Percentiles rank a stretch among this genome's conserved stretches.
These are phyloP conservation scores for Nymphicus hollandicus DNA, from an alignment of 2,113 vertebrate species.

Conservation along the genomic window DNA sequence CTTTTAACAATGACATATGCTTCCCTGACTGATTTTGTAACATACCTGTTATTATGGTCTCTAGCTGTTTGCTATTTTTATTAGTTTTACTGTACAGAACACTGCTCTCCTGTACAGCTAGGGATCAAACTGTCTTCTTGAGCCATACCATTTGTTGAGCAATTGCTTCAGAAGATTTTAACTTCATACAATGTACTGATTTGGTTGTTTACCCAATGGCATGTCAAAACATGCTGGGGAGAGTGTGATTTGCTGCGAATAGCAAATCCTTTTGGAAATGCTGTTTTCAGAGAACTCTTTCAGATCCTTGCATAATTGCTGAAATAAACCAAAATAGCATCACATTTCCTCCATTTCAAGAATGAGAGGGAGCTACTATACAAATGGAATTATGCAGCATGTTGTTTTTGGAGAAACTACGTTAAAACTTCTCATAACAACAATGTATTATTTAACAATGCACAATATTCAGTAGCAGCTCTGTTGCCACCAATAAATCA, in stretches of 20 bases:
- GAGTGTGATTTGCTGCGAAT: neutral
- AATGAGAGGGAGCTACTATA: neutral
- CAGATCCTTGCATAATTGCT: neutral
- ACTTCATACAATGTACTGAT: neutral
- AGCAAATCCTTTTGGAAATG: neutral
- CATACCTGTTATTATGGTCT: neutral
- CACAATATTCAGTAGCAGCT: neutral
- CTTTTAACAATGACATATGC: neutral
- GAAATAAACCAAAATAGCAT: neutral
- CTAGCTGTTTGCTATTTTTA: neutral
- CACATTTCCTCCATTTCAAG: neutral
- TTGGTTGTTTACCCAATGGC: neutral
- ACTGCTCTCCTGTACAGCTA: neutral
- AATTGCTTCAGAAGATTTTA: neutral
- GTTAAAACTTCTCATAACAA: neutral
- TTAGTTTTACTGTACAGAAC: neutral
- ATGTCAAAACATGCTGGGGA: neutral
- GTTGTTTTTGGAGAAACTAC: neutral
- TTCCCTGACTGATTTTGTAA: neutral
- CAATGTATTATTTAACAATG: neutral
- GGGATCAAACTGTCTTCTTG: neutral
- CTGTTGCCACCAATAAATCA: neutral
- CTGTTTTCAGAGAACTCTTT: neutral
- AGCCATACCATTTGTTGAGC: neutral
- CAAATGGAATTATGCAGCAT: neutral